A percentile compares a stretch with the other conserved stretches of the same genome.
Conservation (phyloP, 1,140 invertebrate genomes). For the Hesperophylax magnus region DNA sequence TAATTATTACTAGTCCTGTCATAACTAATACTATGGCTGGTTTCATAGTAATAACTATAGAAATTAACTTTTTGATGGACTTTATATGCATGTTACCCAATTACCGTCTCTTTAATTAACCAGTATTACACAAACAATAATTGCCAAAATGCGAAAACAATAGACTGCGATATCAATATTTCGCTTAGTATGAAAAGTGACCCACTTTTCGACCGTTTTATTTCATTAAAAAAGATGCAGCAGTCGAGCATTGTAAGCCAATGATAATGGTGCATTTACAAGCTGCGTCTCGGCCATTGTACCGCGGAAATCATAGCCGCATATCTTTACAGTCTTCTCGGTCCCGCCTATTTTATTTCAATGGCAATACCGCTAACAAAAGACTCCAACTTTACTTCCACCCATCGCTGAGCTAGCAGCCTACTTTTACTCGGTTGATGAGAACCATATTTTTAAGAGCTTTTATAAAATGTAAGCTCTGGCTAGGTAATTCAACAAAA, state of each 20-base stretch:
- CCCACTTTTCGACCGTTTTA: not conserved
- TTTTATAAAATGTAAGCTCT: not conserved
- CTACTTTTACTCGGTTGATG: not conserved
- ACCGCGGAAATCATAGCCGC: not conserved
- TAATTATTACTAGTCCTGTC: no score
- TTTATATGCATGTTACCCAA: no score
- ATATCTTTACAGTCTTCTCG: not conserved
- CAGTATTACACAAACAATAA: no score
- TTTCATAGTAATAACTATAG: no score
- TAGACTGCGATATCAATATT: no score
- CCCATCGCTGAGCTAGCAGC: not conserved
- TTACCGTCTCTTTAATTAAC: no score
- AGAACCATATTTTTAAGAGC: not conserved
- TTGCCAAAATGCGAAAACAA: no score
- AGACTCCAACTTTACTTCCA: conserved; percentile 4
- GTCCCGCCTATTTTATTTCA: conserved; percentile 4
- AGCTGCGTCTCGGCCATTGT: not conserved
- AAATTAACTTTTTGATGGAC: no score
- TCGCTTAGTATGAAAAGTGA: not conserved
- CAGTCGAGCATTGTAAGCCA: not conserved
- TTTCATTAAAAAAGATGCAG: not conserved
- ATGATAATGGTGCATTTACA: not conserved
- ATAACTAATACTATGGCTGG: no score
- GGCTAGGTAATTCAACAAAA: not conserved
- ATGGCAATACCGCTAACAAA: conserved; percentile 15